Base-by-base conservation (phyloP, 2,113 vertebrate genomes). In the Oryzias melastigma region DNA sequence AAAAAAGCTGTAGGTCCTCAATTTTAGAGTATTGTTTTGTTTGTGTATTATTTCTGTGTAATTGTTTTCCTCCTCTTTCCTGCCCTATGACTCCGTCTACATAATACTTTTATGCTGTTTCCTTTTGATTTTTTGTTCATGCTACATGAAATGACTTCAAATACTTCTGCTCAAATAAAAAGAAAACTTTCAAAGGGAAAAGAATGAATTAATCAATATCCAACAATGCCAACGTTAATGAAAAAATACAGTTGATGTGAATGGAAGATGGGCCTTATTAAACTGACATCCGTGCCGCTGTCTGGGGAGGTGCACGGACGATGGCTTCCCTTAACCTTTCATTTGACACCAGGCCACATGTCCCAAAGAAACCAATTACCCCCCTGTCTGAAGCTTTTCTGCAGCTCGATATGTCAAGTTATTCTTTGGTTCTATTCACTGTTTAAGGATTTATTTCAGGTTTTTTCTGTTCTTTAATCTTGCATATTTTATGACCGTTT, bases 341-440 rank as follows among this genome's bases (percentile, higher is more conserved):
- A 73, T 65, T 56, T 85, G 74, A 78, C 80, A 69, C 74, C 69
- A 74, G 51, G 68, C 63, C 71, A 80, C 68, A 67, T 71, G 65
- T 88, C 88, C 87, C 90, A 76, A 62, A 83, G 89, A 90, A 91
- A 91, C 87, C 89, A 91, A 91, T 91, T 92, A 92, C 79, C 77
- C 72, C 81, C 67, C 55, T 71, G 75, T 83, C 82, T 84, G 73
- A 81, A 65, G 75, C 63, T 55, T 74, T 65, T 73, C 80, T 47
- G 14, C 65, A 70, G 80, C 56, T 67, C 54, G 1, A 83, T 85
- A 80, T 83, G 80, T 70, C 75, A 85, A 80, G 83, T 89, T 81
- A 52, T 0, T 52, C 71, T 81, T 75, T 80, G 75, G 81, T 81
- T 58, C 62, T 25, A 19, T 44, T 41, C 65, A 70, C 71, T 74